Percentiles rank a stretch among this genome's conserved stretches.
Evolutionary conservation across 2,797 vertebrate species (phyloP).

Genomic region (Tiaroga cobitis): DNA sequence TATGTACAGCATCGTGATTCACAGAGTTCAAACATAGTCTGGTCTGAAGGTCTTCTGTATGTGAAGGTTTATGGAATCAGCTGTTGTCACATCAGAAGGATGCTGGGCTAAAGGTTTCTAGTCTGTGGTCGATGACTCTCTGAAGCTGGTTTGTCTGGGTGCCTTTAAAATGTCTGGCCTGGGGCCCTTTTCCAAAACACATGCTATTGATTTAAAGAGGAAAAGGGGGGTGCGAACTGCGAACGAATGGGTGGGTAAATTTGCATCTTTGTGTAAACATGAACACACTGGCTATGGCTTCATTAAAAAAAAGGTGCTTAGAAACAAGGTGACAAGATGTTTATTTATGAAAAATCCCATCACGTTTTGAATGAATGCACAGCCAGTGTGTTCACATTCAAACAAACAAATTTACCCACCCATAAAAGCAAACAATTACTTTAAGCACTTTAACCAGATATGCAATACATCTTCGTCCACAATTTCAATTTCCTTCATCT

Average conservation of each 20-base stretch:
- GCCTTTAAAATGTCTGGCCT: slow-evolving; percentile 59
- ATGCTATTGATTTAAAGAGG: slow-evolving; percentile 52
- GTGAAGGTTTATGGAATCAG: slow-evolving; percentile 39
- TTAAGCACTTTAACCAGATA: background rate
- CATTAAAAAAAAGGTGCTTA: background rate
- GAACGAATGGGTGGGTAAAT: slow-evolving; percentile 32
- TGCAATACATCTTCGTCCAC: background rate
- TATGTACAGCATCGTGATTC: slow-evolving; percentile 7
- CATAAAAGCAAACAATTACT: background rate
- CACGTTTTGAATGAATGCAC: background rate
- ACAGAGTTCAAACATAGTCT: slow-evolving; percentile 4
- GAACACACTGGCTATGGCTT: slow-evolving; percentile 4
- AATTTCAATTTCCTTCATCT: background rate
- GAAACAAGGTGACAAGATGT: background rate
- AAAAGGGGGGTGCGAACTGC: slow-evolving; percentile 43
- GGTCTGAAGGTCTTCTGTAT: slow-evolving; percentile 12
- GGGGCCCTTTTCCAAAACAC: slow-evolving; percentile 67
- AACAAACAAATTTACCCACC: background rate
- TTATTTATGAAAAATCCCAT: background rate
- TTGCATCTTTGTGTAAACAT: slow-evolving; percentile 39
- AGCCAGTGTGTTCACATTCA: background rate
- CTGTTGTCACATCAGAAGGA: slow-evolving; percentile 48
- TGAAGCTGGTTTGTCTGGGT: slow-evolving; percentile 61
- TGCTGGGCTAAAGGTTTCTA: slow-evolving; percentile 29
- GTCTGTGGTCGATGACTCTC: slow-evolving; percentile 61